Conservation (phyloP, 53 echinoderm and acorn worm genomes). For the Hippasteria phrygiana region DNA sequence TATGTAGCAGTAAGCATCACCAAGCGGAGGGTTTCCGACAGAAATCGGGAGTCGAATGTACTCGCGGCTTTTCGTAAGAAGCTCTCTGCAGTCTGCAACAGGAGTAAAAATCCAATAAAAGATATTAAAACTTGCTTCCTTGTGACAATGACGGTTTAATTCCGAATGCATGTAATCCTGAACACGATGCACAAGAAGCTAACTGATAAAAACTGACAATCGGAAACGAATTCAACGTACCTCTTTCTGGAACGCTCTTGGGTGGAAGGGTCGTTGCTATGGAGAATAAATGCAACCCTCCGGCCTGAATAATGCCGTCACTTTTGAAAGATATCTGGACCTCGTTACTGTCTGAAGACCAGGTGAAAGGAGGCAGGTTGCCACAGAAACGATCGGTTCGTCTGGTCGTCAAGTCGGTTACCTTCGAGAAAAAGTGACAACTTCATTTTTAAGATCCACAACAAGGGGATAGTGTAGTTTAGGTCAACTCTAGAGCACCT, state of each 20-base stretch:
- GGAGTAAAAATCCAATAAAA: background rate
- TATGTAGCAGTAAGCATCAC: constrained; percentile 49
- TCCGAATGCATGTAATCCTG: too few relatives aligned
- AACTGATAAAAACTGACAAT: too few relatives aligned
- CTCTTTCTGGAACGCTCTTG: constrained; percentile 44
- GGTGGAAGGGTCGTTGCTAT: constrained; percentile 17
- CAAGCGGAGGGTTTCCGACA: constrained; percentile 49
- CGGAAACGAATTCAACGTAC: too few relatives aligned
- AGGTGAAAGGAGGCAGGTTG: constrained; percentile 50
- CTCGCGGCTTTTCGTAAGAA: constrained; percentile 36
- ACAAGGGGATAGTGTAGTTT: too few relatives aligned
- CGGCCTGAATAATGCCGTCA: constrained; percentile 32
- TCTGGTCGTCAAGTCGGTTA: constrained; percentile 55
- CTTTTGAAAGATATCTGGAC: constrained; percentile 55
- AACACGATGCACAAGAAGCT: too few relatives aligned
- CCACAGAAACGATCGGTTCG: constrained; percentile 63
- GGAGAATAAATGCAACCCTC: constrained; percentile 11
- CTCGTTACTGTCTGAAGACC: constrained; percentile 75
- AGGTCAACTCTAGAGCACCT: too few relatives aligned
- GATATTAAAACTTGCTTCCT: too few relatives aligned
- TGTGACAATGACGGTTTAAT: too few relatives aligned
- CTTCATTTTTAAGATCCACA: too few relatives aligned
- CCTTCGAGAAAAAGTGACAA: constrained; percentile 40
- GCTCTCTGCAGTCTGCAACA: constrained; percentile 56
- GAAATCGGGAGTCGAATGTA: constrained; percentile 53